A percentile compares a stretch with the other conserved stretches of the same genome.
Conservation (phyloP, 2,113 vertebrate species). For the Pedionomus torquatus region DNA sequence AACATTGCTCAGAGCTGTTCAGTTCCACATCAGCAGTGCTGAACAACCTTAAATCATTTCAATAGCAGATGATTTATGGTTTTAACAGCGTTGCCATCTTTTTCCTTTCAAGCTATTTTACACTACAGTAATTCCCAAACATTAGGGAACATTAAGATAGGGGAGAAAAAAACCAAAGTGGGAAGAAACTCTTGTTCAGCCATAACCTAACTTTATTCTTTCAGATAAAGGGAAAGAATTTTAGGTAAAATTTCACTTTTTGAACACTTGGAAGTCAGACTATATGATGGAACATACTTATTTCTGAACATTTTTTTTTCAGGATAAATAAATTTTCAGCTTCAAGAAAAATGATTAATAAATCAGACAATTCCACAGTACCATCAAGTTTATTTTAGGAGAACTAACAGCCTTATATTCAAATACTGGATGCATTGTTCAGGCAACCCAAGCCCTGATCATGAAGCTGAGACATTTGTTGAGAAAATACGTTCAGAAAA, state of each 20-base stretch:
- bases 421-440: neutral
- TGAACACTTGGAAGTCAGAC: neutral
- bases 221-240: neutral
- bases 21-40: conserved; percentile 6
- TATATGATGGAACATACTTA: neutral
- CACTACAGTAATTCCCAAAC: conserved; percentile 1
- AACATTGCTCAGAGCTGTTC: conserved; percentile 19
- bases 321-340: neutral
- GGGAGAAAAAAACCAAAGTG: neutral
- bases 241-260: neutral
- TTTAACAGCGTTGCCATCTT: neutral
- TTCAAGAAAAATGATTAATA: neutral
- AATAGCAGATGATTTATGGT: neutral
- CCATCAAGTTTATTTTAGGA: neutral
- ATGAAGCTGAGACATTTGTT: neutral
- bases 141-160: neutral
- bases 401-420: neutral
- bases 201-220: neutral
- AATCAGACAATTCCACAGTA: neutral
- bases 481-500: neutral
- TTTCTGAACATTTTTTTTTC: neutral
- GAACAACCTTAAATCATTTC: neutral
- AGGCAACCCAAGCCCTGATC: neutral
- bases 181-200: neutral
- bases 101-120: conserved; percentile 13